Evolutionary conservation across 2,797 vertebrate species (phyloP).

Genomic region (Artibeus lituratus): DNA sequence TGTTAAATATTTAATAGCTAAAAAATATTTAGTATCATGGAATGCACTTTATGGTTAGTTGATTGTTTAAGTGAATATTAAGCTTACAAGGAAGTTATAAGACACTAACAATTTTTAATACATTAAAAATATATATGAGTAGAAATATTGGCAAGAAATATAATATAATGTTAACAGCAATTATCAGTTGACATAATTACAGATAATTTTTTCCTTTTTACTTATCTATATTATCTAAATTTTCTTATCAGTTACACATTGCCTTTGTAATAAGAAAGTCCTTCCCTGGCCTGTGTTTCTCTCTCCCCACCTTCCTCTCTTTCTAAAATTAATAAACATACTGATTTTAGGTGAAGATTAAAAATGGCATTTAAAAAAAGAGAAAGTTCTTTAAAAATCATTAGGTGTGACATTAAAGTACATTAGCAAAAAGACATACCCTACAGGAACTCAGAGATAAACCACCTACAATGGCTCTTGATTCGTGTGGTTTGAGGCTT

Average conservation of each 20-base stretch:
- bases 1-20: neutral
- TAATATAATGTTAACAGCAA: neutral
- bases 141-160: neutral
- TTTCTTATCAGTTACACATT: neutral
- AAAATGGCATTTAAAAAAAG: neutral
- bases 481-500: neutral
- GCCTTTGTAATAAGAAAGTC: neutral
- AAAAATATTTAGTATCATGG: neutral
- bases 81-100: conserved; percentile 3
- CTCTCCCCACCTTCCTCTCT: neutral
- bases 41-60: neutral
- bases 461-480: neutral
- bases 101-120: conserved; percentile 10
- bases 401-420: neutral
- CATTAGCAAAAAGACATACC: neutral
- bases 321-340: neutral
- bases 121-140: neutral
- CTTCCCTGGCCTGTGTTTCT: too few relatives aligned
- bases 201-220: neutral
- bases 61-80: neutral
- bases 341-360: too few relatives aligned
- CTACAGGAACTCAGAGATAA: neutral
- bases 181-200: neutral
- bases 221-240: neutral
- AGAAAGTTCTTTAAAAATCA: neutral